phyloP scores from a whole-genome alignment of 1,140 invertebrate genomes.

The Melipona quadrifasciata region DNA sequence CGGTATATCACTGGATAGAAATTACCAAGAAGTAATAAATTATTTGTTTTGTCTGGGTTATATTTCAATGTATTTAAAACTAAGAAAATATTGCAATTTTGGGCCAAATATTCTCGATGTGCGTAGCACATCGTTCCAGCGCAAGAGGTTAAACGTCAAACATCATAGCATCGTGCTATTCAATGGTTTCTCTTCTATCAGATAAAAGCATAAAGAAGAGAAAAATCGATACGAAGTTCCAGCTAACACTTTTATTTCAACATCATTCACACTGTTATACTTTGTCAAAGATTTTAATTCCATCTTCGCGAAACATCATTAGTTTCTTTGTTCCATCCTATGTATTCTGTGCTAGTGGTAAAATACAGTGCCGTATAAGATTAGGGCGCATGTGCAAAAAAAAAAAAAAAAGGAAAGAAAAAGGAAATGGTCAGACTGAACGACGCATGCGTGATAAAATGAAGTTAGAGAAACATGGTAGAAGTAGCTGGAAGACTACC shows the following conservation, averaged over 20 bases:
- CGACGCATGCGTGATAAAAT: slow-evolving; percentile 10
- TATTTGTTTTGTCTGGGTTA: too few species aligned
- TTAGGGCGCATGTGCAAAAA: slow-evolving; percentile 4
- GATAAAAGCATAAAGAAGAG: not conserved
- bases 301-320: not conserved
- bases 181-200: not conserved
- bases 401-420: too few species aligned
- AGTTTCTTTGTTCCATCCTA: not conserved
- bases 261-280: slow-evolving; percentile 5
- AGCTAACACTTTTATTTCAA: not conserved
- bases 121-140: too few species aligned
- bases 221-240: not conserved
- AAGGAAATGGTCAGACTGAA: not conserved
- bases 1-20: too few species aligned
- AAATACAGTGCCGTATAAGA: not conserved
- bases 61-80: too few species aligned
- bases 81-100: too few species aligned
- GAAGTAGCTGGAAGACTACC: slow-evolving; percentile 72
- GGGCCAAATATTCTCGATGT: too few species aligned
- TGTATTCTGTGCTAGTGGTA: not conserved
- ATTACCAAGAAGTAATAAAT: too few species aligned
- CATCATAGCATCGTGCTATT: not conserved
- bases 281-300: not conserved
- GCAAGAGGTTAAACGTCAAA: not conserved
- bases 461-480: not conserved